A percentile compares a stretch with the other conserved stretches of the same genome.
Conservation (phyloP, 2,888 invertebrate species). For the Malachius bipustulatus region DNA sequence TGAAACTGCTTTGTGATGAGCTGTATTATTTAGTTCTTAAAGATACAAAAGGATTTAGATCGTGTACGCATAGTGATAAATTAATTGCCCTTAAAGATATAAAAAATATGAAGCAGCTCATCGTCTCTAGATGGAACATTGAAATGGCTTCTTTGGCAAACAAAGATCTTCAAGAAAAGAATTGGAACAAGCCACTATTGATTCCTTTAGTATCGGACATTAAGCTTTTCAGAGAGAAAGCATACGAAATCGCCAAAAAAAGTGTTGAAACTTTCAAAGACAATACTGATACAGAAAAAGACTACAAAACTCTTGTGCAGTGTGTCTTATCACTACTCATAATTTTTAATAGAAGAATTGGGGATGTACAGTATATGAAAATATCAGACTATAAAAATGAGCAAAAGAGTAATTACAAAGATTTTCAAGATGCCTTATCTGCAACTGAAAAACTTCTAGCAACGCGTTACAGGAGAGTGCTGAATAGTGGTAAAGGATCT, state of each 20-base stretch:
- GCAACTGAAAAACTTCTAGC: conserved; percentile 20
- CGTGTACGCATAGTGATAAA: conserved; percentile 5
- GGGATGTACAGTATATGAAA: conserved; percentile 20
- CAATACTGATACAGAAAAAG: conserved; percentile 9
- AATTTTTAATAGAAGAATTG: conserved; percentile 19
- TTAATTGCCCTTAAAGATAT: conserved; percentile 10
- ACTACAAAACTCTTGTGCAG: conserved; percentile 15
- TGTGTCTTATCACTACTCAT: conserved; percentile 16
- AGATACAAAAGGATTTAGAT: conserved; percentile 12
- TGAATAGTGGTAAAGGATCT: no score
- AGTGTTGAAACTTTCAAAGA: conserved; percentile 10
- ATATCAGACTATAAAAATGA: conserved; percentile 16
- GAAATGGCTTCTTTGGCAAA: conserved; percentile 14
- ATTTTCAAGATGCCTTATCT: conserved; percentile 19
- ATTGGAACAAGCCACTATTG: conserved; percentile 14
- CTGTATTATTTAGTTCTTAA: conserved; percentile 13
- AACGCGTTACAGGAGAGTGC: conserved; percentile 22
- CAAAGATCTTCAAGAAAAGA: conserved; percentile 14
- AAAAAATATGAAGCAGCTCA: conserved; percentile 13
- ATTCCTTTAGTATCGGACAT: conserved; percentile 13
- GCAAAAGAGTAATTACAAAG: conserved; percentile 14
- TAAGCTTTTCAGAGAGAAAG: conserved; percentile 9
- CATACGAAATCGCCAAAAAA: conserved; percentile 9
- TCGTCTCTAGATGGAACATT: conserved; percentile 13
- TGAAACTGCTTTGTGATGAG: conserved; percentile 14